A percentile compares a stretch with the other conserved stretches of the same genome.
These are phyloP conservation scores for Drosophila rellima DNA, from an alignment of 2,888 invertebrate genomes.

Conservation along the genomic window DNA sequence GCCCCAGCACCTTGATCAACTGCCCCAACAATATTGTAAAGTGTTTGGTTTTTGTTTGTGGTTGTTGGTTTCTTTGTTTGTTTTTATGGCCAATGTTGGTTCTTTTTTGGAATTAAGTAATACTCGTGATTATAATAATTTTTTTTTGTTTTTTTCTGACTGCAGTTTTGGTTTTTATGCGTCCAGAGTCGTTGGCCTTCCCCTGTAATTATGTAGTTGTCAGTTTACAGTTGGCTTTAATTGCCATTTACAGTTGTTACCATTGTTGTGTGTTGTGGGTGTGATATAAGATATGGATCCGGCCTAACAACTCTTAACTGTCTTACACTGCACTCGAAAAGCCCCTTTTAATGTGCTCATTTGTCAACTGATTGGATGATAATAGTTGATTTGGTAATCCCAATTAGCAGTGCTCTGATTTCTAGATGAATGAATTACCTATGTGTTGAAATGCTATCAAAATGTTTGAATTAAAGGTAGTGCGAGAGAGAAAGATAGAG, in stretches of 20 bases:
- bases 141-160: constrained; percentile 6
- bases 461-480: not conserved
- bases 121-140: constrained; percentile 55
- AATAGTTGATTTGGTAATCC: constrained; percentile 20
- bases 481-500: not conserved
- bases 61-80: constrained; percentile 5
- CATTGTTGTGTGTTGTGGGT: constrained; percentile 42
- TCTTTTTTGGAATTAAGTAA: constrained; percentile 57
- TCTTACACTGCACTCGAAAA: not conserved
- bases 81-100: constrained; percentile 12
- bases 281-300: constrained; percentile 30
- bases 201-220: constrained; percentile 53
- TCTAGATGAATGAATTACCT: not conserved
- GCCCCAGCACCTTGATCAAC: constrained; percentile 4
- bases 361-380: constrained; percentile 35
- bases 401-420: constrained; percentile 24
- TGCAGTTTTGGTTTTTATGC: constrained; percentile 21
- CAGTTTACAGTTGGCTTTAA: constrained; percentile 53
- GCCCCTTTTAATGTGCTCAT: constrained; percentile 27
- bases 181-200: constrained; percentile 51
- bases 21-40: constrained; percentile 14
- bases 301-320: constrained; percentile 15
- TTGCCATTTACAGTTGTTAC: constrained; percentile 53
- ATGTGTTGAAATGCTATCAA: constrained; percentile 20
- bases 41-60: constrained; percentile 24